Evolutionary conservation across 2,797 vertebrate species (phyloP).

Genomic region (Falco rusticolus): DNA sequence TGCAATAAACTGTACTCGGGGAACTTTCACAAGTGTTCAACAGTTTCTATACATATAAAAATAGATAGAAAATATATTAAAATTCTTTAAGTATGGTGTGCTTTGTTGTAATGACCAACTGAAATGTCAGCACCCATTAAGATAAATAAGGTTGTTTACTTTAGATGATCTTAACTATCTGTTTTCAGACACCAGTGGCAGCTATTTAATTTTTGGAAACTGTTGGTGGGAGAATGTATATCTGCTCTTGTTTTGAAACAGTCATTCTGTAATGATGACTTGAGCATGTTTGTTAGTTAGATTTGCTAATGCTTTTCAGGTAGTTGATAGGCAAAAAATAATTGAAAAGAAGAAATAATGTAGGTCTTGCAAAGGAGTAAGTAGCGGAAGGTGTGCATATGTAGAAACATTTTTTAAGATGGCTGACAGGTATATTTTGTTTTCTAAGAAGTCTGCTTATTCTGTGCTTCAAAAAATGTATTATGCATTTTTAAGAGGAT

Average conservation of each 20-base stretch:
- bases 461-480: neutral
- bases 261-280: neutral
- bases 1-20: neutral
- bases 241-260: neutral
- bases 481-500: neutral
- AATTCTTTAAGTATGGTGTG: neutral
- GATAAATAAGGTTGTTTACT: neutral
- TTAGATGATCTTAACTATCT: neutral
- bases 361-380: neutral
- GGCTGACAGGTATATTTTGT: neutral
- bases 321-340: neutral
- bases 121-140: neutral
- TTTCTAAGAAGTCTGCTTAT: neutral
- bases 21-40: neutral
- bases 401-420: neutral
- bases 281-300: neutral
- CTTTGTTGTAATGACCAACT: neutral
- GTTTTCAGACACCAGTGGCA: neutral
- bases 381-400: neutral
- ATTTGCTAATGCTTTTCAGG: neutral
- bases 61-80: neutral
- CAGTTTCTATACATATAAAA: neutral
- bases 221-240: neutral
- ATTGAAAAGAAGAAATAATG: neutral
- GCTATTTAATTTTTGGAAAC: neutral